Conservation (phyloP, 1,140 invertebrate genomes). For the Drosophila orena region DNA sequence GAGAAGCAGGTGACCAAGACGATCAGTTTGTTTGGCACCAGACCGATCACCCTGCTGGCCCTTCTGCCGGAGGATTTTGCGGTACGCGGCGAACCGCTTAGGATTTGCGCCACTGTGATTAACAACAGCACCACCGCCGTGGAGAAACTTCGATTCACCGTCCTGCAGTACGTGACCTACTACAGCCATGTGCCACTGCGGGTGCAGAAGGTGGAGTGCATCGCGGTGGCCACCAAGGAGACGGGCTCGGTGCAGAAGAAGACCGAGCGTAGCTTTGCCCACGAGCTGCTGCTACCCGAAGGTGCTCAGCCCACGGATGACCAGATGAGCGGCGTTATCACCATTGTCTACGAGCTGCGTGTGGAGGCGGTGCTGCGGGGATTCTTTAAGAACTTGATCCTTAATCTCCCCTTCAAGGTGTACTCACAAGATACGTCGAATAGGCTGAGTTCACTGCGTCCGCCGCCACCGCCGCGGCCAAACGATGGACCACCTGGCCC, state of each 20-base stretch:
- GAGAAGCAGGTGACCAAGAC: constrained; percentile 82
- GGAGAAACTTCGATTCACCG: constrained; percentile 78
- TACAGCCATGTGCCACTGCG: constrained; percentile 74
- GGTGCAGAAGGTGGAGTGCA: constrained; percentile 74
- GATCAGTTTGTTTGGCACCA: constrained; percentile 78
- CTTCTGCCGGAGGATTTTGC: constrained; percentile 73
- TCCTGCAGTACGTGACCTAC: constrained; percentile 75
- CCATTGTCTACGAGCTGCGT: constrained; percentile 75
- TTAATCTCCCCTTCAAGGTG: constrained; percentile 77
- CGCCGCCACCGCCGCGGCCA: constrained; percentile 61
- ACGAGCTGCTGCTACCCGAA: constrained; percentile 74
- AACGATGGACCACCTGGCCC: constrained; percentile 65
- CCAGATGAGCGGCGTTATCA: constrained; percentile 71
- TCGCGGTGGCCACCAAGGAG: constrained; percentile 74
- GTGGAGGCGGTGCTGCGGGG: constrained; percentile 80
- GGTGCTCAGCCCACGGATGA: constrained; percentile 72
- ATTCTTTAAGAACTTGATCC: constrained; percentile 81
- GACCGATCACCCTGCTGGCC: constrained; percentile 77
- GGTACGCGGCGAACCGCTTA: constrained; percentile 72
- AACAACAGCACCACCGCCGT: constrained; percentile 82
- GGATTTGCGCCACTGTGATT: constrained; percentile 78
- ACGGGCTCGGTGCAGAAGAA: constrained; percentile 81
- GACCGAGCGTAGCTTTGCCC: constrained; percentile 80
- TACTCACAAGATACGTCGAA: constrained; percentile 65
- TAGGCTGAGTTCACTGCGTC: constrained; percentile 37